Conservation (phyloP, 1,140 invertebrate genomes). For the Drosophila navojoa region DNA sequence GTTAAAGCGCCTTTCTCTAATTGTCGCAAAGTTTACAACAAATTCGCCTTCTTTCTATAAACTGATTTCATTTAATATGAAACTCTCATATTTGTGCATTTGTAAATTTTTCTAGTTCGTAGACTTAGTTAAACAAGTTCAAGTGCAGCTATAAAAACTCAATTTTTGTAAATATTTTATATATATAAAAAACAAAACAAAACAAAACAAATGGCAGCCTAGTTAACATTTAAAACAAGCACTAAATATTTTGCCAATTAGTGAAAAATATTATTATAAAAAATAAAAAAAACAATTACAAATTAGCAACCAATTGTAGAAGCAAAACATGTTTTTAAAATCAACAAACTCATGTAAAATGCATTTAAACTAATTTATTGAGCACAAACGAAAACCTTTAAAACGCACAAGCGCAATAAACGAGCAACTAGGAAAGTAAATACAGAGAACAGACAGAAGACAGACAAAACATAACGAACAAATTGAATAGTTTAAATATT, state of each 20-base stretch:
- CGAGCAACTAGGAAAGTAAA: background rate
- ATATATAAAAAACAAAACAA: constrained; percentile 52
- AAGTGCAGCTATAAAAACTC: constrained; percentile 32
- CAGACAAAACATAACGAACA: constrained; percentile 42
- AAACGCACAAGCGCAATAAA: constrained; percentile 38
- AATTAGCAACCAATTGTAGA: constrained; percentile 35
- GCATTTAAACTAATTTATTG: constrained; percentile 73
- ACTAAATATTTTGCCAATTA: constrained; percentile 65
- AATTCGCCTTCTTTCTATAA: constrained; percentile 47
- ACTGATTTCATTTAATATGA: constrained; percentile 30
- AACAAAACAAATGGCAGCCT: constrained; percentile 55
- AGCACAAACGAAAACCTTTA: constrained; percentile 26
- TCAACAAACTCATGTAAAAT: constrained; percentile 60
- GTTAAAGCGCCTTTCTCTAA: constrained; percentile 35
- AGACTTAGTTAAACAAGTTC: constrained; percentile 71
- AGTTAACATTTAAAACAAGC: constrained; percentile 72
- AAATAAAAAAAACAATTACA: constrained; percentile 7
- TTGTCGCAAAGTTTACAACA: constrained; percentile 49
- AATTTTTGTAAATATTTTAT: constrained; percentile 76
- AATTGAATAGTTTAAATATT: constrained; percentile 41
- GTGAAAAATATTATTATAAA: constrained; percentile 43
- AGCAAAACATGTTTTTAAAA: constrained; percentile 44
- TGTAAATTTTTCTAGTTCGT: constrained; percentile 77
- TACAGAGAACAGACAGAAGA: constrained; percentile 32
- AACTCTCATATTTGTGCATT: constrained; percentile 55